Percentiles rank a stretch among this genome's conserved stretches.
Conservation (phyloP, 2,888 invertebrate genomes). For the Shargacucullia verbasci region DNA sequence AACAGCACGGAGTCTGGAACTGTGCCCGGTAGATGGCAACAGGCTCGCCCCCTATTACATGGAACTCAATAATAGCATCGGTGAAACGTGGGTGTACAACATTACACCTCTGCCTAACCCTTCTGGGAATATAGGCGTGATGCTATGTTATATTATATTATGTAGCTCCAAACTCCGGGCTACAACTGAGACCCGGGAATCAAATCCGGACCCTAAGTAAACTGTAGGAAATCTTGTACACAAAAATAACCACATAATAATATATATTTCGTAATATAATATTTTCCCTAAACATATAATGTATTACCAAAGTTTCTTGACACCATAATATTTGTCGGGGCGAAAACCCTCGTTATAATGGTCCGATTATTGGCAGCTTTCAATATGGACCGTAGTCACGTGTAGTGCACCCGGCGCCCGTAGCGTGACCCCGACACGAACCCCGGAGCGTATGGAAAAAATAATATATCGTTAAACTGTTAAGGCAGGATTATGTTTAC, state of each 20-base stretch:
- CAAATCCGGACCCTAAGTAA: too few species aligned
- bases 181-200: too few species aligned
- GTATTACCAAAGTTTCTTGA: conserved; percentile 52
- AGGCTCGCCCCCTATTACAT: too few species aligned
- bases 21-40: too few species aligned
- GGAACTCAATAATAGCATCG: too few species aligned
- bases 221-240: too few species aligned
- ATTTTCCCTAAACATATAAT: conserved; percentile 39
- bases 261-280: conserved; percentile 17
- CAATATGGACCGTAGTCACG: conserved; percentile 63
- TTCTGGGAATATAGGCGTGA: too few species aligned
- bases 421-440: conserved; percentile 61
- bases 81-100: too few species aligned
- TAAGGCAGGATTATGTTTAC: conserved; percentile 36
- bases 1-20: too few species aligned
- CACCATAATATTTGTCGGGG: conserved; percentile 52
- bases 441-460: conserved; percentile 35
- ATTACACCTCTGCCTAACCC: too few species aligned
- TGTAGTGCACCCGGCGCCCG: conserved; percentile 61
- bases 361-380: conserved; percentile 60
- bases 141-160: too few species aligned
- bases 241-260: neutral
- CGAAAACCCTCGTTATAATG: conserved; percentile 51
- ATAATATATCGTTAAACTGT: conserved; percentile 39
- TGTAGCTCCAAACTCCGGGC: too few species aligned